Base-by-base conservation (phyloP, 2,888 invertebrate species). In the Argynnis bischoffii region DNA sequence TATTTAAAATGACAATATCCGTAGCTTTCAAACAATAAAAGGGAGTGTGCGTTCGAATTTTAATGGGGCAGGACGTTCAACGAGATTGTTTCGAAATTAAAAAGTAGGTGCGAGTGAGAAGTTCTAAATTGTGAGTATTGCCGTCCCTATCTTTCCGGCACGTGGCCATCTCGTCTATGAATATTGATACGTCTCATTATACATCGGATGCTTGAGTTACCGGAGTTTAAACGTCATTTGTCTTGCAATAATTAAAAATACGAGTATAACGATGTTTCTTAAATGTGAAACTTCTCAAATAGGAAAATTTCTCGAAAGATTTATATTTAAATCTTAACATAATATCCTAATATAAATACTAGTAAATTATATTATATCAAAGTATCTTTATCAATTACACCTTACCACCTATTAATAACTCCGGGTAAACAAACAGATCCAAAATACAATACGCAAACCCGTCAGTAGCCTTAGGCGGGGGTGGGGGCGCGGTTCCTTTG, bases 401-500 rank as follows among this genome's bases (percentile, higher is more conserved):
- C 59, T 80, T 82, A 81, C 81, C 83, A 83, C 83, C 75, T 77
- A 68, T 69, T 78, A 77, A 78, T 77, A 77, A 76, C 72, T 74
- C 66, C 67, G 83, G 82, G 84, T 82, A 82, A 81, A 83, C 79
- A 71, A 69, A 81, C 81, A 84, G 78, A 81, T 78, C 77, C 82
- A 82, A 86, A 88, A 88, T 86, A 87, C 82, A 82, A 84, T 84
- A 85, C 85, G 85, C 82, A 83, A 83, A 84, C 78, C 78, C 81
- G 84, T 80, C 77, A 79, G 78, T 77, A 79, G 83, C 86, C 82
- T 77, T 77, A 72, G 82, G 85, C 77, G 77, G 74, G 75, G 76
- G 76, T 76, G 74, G 82, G 82, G 81, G 81, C 84, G 84, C 81
- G 84, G 83, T 83, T 78, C 86, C 92, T 92, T 92, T 92, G 92